A percentile compares a stretch with the other conserved stretches of the same genome.
Evolutionary conservation across 2,113 vertebrate genomes (phyloP).

Genomic region (Pampusana beccarii): DNA sequence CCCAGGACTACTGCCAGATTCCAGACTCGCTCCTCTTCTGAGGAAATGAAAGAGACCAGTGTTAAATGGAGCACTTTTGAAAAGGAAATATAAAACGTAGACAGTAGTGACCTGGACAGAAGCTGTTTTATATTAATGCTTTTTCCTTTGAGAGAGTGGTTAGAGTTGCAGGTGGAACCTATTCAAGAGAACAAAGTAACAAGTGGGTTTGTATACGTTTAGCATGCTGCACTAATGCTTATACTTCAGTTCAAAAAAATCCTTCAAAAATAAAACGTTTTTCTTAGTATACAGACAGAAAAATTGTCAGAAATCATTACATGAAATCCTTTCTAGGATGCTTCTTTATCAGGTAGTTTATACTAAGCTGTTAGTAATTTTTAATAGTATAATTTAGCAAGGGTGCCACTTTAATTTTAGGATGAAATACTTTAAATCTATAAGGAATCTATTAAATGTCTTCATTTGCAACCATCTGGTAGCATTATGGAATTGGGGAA

Average conservation of each 20-base stretch:
- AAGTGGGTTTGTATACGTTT: background rate
- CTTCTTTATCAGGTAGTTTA: background rate
- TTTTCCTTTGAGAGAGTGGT: background rate
- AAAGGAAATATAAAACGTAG: background rate
- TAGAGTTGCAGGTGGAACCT: background rate
- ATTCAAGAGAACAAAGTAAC: background rate
- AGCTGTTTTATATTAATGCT: background rate
- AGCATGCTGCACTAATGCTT: background rate
- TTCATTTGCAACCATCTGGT: background rate
- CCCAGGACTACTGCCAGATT: constrained; percentile 28
- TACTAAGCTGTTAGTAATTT: background rate
- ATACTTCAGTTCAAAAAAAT: background rate
- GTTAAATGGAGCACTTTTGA: constrained; percentile 12
- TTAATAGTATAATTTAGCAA: background rate
- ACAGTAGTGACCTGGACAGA: background rate
- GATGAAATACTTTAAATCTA: background rate
- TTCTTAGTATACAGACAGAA: background rate
- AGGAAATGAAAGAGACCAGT: background rate
- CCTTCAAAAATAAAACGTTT: background rate
- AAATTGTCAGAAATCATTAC: background rate
- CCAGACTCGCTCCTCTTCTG: background rate
- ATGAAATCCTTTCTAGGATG: background rate
- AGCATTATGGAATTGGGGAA: background rate
- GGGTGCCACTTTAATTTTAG: background rate
- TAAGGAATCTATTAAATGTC: background rate